Evolutionary conservation across 1,140 invertebrate species (phyloP).

Genomic region (Drosophila burlai): DNA sequence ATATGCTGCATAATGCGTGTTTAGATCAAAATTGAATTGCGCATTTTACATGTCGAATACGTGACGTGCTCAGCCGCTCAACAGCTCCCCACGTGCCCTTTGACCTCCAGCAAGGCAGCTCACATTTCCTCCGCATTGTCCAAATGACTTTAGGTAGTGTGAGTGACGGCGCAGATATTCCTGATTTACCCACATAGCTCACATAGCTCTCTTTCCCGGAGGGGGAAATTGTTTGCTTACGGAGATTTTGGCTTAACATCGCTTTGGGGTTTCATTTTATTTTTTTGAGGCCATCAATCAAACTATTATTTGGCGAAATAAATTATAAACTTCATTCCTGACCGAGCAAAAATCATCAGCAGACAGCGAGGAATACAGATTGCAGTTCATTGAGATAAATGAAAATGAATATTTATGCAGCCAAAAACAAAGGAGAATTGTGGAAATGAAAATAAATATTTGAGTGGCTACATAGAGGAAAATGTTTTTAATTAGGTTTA

Average conservation of each 20-base stretch:
- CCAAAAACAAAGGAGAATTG: conserved; percentile 1
- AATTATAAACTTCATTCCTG: conserved; percentile 40
- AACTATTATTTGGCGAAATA: conserved; percentile 49
- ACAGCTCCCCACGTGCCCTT: conserved; percentile 5
- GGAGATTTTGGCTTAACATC: conserved; percentile 25
- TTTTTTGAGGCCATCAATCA: conserved; percentile 37
- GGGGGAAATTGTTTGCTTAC: conserved; percentile 20
- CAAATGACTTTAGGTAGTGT: conserved; percentile 45
- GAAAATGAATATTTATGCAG: conserved; percentile 31
- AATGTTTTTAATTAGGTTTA: neutral
- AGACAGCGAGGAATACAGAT: neutral
- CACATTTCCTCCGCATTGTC: conserved; percentile 61
- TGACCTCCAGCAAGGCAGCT: conserved; percentile 1
- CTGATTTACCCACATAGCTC: neutral
- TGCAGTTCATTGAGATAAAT: conserved; percentile 42
- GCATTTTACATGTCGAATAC: conserved; percentile 79
- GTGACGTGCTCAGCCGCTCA: conserved; percentile 60
- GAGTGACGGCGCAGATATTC: conserved; percentile 43
- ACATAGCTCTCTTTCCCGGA: neutral
- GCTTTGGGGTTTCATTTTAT: conserved; percentile 3
- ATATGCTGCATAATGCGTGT: conserved; percentile 82
- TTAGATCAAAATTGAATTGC: conserved; percentile 82
- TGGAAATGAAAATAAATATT: conserved; percentile 2
- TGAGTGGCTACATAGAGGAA: neutral
- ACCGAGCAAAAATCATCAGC: conserved; percentile 9